These are phyloP conservation scores for Calidris pugnax DNA, from an alignment of 2,113 vertebrate species.

Conservation along the genomic window DNA sequence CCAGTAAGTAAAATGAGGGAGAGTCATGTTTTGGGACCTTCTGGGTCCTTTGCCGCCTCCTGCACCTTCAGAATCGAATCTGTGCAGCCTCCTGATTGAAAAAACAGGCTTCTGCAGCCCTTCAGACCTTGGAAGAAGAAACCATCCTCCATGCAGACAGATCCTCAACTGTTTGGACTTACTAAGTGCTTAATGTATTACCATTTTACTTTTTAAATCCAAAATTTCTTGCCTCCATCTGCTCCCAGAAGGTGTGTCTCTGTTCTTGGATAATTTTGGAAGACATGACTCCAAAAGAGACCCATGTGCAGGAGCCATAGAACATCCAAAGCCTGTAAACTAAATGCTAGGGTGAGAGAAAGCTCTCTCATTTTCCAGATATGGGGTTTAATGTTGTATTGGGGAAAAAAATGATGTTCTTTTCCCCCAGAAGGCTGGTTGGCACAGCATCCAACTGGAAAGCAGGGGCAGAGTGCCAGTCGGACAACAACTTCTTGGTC, in stretches of 20 bases:
- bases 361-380: not conserved
- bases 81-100: not conserved
- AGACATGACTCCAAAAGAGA: not conserved
- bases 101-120: not conserved
- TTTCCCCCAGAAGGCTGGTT: not conserved
- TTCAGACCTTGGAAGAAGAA: not conserved
- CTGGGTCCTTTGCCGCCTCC: not conserved
- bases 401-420: not conserved
- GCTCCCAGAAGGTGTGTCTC: not conserved
- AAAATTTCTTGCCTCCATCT: not conserved
- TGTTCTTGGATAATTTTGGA: not conserved
- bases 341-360: not conserved
- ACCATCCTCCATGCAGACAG: not conserved
- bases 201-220: not conserved
- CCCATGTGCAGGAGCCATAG: not conserved
- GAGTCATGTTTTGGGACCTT: not conserved
- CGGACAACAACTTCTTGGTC: not conserved
- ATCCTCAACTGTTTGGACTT: not conserved
- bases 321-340: not conserved
- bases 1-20: not conserved
- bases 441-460: not conserved
- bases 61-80: not conserved
- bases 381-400: not conserved
- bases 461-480: accelerated
- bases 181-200: not conserved